These are phyloP conservation scores for Exaiptasia diaphana DNA, from an alignment of 64 coral and sea anemone genomes.

Conservation along the genomic window DNA sequence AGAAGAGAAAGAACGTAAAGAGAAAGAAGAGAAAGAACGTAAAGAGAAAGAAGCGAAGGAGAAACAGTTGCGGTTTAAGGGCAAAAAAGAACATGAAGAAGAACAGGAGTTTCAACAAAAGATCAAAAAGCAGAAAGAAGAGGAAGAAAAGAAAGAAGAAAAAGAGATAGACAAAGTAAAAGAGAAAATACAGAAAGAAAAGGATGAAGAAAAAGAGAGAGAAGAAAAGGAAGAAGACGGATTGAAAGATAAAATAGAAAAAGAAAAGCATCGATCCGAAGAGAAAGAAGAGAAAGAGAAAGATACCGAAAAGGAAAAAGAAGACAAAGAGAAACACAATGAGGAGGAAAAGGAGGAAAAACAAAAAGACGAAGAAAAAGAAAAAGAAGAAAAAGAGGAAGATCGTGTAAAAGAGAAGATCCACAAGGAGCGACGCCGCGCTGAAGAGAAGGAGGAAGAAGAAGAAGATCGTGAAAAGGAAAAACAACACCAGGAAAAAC, in stretches of 20 bases:
- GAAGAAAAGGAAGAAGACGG: not conserved
- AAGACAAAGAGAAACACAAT: not conserved
- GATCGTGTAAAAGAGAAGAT: not conserved
- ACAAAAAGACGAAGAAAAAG: not conserved
- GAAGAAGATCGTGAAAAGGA: not conserved
- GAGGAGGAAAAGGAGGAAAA: not conserved
- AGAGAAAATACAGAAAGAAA: not conserved
- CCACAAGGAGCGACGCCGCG: too few species aligned
- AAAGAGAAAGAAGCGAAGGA: not conserved
- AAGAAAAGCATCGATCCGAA: not conserved
- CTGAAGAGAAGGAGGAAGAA: not conserved
- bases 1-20: not conserved
- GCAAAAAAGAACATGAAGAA: not conserved
- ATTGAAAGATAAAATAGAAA: not conserved
- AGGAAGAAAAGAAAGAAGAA: not conserved
- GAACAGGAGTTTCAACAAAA: not conserved
- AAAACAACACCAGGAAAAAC: not conserved
- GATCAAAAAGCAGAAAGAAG: not conserved
- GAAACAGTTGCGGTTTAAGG: too few species aligned
- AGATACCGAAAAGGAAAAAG: not conserved
- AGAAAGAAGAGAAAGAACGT: not conserved
- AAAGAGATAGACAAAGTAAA: not conserved
- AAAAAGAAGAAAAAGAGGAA: not conserved
- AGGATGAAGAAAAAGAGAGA: not conserved
- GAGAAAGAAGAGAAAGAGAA: not conserved